Evolutionary conservation across 2,797 vertebrate species (phyloP).

Genomic region (Steatocranus sp.): DNA sequence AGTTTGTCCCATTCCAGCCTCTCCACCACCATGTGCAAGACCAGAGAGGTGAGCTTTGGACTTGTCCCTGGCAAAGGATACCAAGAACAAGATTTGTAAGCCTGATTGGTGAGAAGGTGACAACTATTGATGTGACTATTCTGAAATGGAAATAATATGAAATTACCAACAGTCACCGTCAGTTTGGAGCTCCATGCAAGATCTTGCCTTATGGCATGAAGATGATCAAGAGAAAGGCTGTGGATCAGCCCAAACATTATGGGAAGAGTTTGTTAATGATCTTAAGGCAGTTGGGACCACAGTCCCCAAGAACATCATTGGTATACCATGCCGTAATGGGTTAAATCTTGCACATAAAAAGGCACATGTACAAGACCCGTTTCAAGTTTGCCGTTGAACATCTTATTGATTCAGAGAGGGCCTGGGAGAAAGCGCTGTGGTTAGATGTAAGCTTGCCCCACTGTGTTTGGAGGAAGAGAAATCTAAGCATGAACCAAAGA

Average conservation of each 20-base stretch:
- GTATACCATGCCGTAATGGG: background rate
- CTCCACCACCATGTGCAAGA: background rate
- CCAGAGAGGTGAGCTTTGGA: background rate
- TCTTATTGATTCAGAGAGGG: background rate
- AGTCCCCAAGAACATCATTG: background rate
- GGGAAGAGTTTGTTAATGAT: background rate
- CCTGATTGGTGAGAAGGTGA: background rate
- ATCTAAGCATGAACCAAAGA: background rate
- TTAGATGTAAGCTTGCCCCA: background rate
- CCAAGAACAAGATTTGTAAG: background rate
- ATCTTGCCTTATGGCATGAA: background rate
- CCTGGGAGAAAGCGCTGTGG: background rate
- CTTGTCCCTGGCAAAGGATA: background rate
- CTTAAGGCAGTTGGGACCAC: background rate
- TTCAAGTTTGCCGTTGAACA: background rate
- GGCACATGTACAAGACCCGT: background rate
- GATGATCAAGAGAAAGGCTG: background rate
- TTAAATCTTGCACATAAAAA: background rate
- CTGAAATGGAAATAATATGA: background rate
- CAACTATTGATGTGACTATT: background rate
- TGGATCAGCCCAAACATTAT: background rate
- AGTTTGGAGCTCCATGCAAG: background rate
- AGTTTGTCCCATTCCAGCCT: background rate
- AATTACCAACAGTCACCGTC: background rate
- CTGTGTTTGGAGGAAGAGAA: background rate